Conservation (phyloP, 92 coral and sea anemone species). For the Palythoa grandiflora region DNA sequence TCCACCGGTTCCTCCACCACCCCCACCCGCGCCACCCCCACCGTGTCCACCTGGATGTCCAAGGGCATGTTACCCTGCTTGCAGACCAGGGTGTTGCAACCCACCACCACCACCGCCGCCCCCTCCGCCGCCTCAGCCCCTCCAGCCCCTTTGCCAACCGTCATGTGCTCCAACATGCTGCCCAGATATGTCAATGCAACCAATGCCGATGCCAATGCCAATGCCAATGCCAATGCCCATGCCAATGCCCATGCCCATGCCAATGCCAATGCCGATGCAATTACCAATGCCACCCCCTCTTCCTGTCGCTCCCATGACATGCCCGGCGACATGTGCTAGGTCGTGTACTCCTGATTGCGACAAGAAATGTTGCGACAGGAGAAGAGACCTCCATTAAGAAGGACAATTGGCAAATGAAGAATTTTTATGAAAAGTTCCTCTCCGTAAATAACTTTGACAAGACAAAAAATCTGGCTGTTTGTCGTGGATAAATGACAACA, state of each 20-base stretch:
- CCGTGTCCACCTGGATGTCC: constrained; percentile 93
- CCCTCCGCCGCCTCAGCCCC: constrained; percentile 72
- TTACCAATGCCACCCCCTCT: constrained; percentile 60
- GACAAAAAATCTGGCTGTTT: not conserved
- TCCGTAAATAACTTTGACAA: not conserved
- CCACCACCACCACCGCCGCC: constrained; percentile 71
- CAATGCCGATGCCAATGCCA: constrained; percentile 49
- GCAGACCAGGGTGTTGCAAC: constrained; percentile 83
- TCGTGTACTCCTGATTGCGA: constrained; percentile 90
- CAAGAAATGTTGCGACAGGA: constrained; percentile 91
- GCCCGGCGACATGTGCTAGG: constrained; percentile 91
- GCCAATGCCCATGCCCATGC: constrained; percentile 58
- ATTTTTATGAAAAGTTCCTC: not conserved
- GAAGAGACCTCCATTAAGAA: constrained; percentile 45
- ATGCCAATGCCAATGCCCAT: constrained; percentile 62
- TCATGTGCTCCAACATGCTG: constrained; percentile 91
- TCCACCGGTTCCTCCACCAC: constrained; percentile 49
- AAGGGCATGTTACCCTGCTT: constrained; percentile 90
- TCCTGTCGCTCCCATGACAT: constrained; percentile 58
- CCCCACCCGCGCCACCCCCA: constrained; percentile 68
- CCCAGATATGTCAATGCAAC: constrained; percentile 40
- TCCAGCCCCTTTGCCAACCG: constrained; percentile 81
- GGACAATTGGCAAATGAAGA: not conserved
- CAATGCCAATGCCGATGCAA: constrained; percentile 59
- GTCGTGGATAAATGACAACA: not conserved